Percentiles rank a stretch among this genome's conserved stretches.
Conservation (phyloP, 2,797 vertebrate species). For the Ataeniobius toweri region DNA sequence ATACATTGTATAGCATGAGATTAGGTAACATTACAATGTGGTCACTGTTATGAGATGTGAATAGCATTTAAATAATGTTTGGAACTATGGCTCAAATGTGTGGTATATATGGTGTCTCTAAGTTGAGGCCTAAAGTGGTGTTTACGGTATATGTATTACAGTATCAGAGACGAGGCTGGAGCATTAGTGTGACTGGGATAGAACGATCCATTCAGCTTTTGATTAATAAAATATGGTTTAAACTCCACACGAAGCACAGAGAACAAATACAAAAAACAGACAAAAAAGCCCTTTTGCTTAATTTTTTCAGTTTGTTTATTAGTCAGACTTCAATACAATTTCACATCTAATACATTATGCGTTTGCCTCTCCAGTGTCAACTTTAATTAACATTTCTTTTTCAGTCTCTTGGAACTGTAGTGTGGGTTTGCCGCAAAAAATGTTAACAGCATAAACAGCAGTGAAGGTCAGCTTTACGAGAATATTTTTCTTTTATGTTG, state of each 20-base stretch:
- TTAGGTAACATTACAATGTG: too few relatives aligned
- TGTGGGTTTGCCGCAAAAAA: neutral
- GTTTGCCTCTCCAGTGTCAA: neutral
- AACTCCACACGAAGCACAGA: neutral
- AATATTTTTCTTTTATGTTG: neutral
- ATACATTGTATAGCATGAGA: too few relatives aligned
- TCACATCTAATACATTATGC: neutral
- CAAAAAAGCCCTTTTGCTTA: neutral
- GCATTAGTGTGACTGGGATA: neutral
- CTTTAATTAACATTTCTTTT: neutral
- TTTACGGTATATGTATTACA: too few relatives aligned
- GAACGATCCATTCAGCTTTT: neutral
- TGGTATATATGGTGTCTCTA: neutral
- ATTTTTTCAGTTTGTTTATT: conserved; percentile 1
- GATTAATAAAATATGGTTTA: neutral
- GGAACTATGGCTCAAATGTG: neutral
- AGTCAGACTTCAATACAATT: neutral
- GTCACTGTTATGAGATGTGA: too few relatives aligned
- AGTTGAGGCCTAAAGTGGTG: neutral
- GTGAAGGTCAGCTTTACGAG: neutral
- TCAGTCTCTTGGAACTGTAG: neutral
- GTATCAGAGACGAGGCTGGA: neutral
- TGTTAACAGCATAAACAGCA: neutral
- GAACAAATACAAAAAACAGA: too few relatives aligned
- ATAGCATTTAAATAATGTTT: too few relatives aligned